Evolutionary conservation across 2,888 invertebrate species (phyloP).

Genomic region (Hirtodrosophila duncani): DNA sequence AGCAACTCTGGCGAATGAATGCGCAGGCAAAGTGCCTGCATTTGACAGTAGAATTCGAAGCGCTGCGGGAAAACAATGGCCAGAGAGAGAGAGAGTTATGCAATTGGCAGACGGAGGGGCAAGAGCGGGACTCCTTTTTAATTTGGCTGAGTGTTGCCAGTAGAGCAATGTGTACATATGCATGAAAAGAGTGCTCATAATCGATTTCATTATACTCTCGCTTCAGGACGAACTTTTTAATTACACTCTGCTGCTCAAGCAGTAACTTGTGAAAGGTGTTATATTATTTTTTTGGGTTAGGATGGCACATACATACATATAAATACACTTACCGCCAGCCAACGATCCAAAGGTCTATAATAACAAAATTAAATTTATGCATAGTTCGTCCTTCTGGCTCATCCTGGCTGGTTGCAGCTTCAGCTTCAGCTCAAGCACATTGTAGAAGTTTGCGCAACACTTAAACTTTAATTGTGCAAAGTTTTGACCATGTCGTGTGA

Average conservation of each 20-base stretch:
- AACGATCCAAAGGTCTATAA: conserved; percentile 43
- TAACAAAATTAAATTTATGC: conserved; percentile 61
- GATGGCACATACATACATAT: conserved; percentile 32
- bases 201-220: conserved; percentile 66
- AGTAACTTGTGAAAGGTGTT: conserved; percentile 56
- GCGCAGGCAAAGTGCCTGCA: conserved; percentile 38
- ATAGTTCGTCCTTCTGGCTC: conserved; percentile 22
- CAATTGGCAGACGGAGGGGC: conserved; percentile 39
- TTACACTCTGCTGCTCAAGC: conserved; percentile 50
- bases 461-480: conserved; percentile 73
- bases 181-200: conserved; percentile 42
- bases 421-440: conserved; percentile 48
- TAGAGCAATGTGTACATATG: too few species aligned
- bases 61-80: conserved; percentile 48
- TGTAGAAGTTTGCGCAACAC: conserved; percentile 69
- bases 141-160: conserved; percentile 47
- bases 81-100: conserved; percentile 20
- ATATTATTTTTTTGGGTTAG: too few species aligned
- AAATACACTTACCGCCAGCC: conserved; percentile 14
- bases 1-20: conserved; percentile 38
- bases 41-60: conserved; percentile 36
- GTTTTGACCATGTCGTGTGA: conserved; percentile 63
- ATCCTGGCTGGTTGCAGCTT: conserved; percentile 8
- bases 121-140: conserved; percentile 36
- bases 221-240: conserved; percentile 61